These are phyloP conservation scores for Aleadryas rufinucha DNA, from an alignment of 2,113 vertebrate species.

Conservation along the genomic window DNA sequence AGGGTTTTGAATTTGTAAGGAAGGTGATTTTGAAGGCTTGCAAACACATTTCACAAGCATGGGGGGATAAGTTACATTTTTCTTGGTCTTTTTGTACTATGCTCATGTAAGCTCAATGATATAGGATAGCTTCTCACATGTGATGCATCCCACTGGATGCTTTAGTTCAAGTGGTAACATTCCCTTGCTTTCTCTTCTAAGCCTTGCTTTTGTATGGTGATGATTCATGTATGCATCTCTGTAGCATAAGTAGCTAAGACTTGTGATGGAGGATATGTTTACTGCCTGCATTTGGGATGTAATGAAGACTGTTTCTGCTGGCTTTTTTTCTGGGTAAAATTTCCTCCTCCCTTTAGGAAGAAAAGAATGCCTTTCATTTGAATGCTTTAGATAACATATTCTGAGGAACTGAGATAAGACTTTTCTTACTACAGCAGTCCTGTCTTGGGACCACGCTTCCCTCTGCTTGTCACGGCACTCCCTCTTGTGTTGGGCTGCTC, in stretches of 20 bases:
- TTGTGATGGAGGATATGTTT: not conserved
- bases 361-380: not conserved
- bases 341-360: not conserved
- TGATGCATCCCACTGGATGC: not conserved
- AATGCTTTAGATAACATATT: not conserved
- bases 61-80: not conserved
- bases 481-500: not conserved
- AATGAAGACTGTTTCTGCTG: not conserved
- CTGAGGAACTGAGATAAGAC: not conserved
- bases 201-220: not conserved
- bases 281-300: not conserved
- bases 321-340: not conserved
- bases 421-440: not conserved
- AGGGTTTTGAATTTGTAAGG: not conserved
- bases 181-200: not conserved
- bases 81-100: not conserved
- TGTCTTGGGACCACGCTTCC: rapidly evolving
- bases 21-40: not conserved
- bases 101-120: rapidly evolving
- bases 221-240: not conserved
- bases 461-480: not conserved
- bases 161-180: not conserved
- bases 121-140: not conserved
- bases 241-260: not conserved
- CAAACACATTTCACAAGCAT: not conserved